A percentile compares a stretch with the other conserved stretches of the same genome.
These are phyloP conservation scores for Nyctibius bracteatus DNA, from an alignment of 2,113 vertebrate genomes.

Conservation along the genomic window DNA sequence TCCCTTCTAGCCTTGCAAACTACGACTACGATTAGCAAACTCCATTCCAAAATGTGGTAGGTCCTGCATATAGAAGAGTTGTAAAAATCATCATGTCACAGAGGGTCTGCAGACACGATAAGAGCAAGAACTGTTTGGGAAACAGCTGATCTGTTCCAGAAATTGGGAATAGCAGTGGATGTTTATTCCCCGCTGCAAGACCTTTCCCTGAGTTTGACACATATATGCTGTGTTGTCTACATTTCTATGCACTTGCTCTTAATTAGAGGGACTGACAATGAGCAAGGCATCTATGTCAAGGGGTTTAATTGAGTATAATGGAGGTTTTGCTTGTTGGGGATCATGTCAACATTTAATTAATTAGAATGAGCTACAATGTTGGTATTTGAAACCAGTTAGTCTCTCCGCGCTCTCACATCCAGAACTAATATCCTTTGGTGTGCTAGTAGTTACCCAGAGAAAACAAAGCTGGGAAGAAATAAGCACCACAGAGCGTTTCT, in stretches of 20 bases:
- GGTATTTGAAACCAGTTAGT: neutral
- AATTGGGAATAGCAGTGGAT: neutral
- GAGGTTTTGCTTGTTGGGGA: conserved; percentile 10
- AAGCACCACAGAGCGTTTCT: neutral
- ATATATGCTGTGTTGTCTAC: neutral
- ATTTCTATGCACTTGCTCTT: neutral
- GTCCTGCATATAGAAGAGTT: neutral
- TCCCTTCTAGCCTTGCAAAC: neutral
- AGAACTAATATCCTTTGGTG: neutral
- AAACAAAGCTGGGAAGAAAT: neutral
- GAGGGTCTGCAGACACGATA: neutral
- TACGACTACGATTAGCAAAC: neutral
- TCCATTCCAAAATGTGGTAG: neutral
- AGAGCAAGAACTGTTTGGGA: neutral
- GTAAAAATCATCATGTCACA: neutral
- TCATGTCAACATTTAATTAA: conserved; percentile 29
- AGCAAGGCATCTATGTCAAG: neutral
- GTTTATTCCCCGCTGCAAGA: neutral
- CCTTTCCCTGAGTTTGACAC: neutral
- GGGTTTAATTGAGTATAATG: conserved; percentile 3
- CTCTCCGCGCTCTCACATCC: neutral
- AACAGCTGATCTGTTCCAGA: neutral
- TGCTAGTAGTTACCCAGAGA: neutral
- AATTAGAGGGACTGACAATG: neutral
- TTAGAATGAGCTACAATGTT: neutral